Percentiles rank a stretch among this genome's conserved stretches.
These are phyloP conservation scores for Trichonephila inaurata DNA, from an alignment of 1,140 invertebrate species.

Conservation along the genomic window DNA sequence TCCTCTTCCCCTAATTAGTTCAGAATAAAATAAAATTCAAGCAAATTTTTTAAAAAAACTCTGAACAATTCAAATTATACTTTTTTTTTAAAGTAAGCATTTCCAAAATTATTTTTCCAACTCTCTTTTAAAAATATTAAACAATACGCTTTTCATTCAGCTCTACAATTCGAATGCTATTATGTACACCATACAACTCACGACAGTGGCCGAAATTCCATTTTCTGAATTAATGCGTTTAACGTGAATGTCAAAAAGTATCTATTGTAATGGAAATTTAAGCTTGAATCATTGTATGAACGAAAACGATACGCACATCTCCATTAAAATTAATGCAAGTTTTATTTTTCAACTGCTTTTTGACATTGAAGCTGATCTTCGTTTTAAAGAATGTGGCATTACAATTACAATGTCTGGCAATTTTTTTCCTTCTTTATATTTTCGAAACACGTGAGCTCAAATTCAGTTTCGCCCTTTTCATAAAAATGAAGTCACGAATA, in stretches of 20 bases:
- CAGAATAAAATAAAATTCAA: too few relatives aligned
- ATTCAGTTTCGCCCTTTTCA: slow-evolving; percentile 20
- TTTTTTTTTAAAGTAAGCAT: too few relatives aligned
- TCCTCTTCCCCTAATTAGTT: too few relatives aligned
- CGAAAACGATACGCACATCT: neutral
- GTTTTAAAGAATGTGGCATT: neutral
- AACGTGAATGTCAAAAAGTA: neutral
- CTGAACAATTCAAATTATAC: too few relatives aligned
- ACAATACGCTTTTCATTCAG: neutral
- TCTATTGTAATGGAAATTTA: slow-evolving; percentile 15
- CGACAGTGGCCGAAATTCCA: neutral
- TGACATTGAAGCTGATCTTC: neutral
- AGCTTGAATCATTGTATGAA: neutral
- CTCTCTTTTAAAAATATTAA: neutral
- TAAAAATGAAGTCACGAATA: neutral
- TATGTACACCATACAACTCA: neutral
- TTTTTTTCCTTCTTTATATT: neutral
- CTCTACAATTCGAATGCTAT: neutral
- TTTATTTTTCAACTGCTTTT: neutral
- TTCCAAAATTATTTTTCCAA: too few relatives aligned
- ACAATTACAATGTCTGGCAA: neutral
- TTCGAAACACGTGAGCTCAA: neutral
- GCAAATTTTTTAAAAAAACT: neutral
- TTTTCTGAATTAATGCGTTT: slow-evolving; percentile 18
- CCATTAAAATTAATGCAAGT: slow-evolving; percentile 23